phyloP scores from a whole-genome alignment of 2,797 vertebrate genomes.

The Nannoperca obscura region DNA sequence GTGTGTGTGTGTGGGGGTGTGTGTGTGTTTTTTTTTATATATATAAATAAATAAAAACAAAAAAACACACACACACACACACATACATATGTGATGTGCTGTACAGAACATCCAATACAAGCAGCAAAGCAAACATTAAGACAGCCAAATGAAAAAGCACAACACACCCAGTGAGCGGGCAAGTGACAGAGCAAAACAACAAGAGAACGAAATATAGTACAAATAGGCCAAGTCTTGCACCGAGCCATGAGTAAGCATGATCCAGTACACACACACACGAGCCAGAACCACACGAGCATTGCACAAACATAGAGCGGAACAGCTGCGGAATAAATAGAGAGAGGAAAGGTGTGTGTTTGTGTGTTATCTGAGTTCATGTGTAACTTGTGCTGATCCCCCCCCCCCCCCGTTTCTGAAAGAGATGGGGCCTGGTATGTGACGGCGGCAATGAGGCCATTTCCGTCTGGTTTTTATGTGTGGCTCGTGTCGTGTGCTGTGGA shows the following conservation, averaged over 20 bases:
- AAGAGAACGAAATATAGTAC: conserved; percentile 41
- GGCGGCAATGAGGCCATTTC: conserved; percentile 10
- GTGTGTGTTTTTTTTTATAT: no score
- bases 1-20: no score
- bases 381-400: conserved; percentile 16
- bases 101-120: conserved; percentile 57
- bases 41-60: no score
- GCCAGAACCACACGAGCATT: conserved; percentile 49
- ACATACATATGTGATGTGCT: conserved; percentile 31
- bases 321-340: conserved; percentile 46
- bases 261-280: conserved; percentile 39
- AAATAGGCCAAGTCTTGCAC: conserved; percentile 41
- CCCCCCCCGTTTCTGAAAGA: conserved; percentile 8
- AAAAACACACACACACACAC: no score
- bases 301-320: conserved; percentile 51
- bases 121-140: conserved; percentile 66
- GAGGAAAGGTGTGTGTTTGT: conserved; percentile 17
- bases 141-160: conserved; percentile 66
- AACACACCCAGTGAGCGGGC: conserved; percentile 59
- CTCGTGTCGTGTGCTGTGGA: background rate
- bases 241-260: conserved; percentile 65
- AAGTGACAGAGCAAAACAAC: conserved; percentile 59
- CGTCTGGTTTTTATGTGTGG: conserved; percentile 19
- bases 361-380: conserved; percentile 37
- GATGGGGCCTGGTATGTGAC: conserved; percentile 23